Evolutionary conservation across 1,140 invertebrate genomes (phyloP).

Genomic region (Streblospio benedicti): DNA sequence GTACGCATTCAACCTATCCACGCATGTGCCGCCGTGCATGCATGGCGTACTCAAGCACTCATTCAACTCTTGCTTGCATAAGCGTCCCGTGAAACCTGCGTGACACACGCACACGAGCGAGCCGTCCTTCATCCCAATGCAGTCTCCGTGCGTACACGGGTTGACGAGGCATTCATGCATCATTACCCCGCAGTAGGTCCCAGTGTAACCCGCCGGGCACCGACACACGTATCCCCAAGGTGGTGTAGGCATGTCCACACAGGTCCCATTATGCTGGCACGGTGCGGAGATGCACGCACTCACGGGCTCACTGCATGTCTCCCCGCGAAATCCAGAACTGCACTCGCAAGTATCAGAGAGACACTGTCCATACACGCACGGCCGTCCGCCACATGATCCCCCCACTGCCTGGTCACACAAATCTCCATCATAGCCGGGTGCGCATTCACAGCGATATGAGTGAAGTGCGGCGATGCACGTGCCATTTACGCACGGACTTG

Average conservation of each 20-base stretch:
- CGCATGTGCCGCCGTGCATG: slow-evolving; percentile 19
- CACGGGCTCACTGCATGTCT: not conserved
- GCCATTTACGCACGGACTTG: slow-evolving; percentile 45
- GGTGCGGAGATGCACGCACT: not conserved
- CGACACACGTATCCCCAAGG: slow-evolving; percentile 7
- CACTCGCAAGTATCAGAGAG: too few species aligned
- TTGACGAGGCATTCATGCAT: slow-evolving; percentile 15
- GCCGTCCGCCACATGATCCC: too few species aligned
- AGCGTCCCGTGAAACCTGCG: slow-evolving; percentile 32
- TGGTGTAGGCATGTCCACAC: not conserved
- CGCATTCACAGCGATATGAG: too few species aligned
- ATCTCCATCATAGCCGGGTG: too few species aligned
- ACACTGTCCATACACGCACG: too few species aligned
- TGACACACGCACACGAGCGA: slow-evolving; percentile 57
- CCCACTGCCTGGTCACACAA: too few species aligned
- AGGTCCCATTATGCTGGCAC: not conserved
- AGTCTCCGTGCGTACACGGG: slow-evolving; percentile 21
- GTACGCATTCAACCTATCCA: slow-evolving; percentile 44
- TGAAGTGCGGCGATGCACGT: not conserved
- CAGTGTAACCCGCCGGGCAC: not conserved
- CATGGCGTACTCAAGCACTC: slow-evolving; percentile 22
- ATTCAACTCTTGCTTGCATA: slow-evolving; percentile 50
- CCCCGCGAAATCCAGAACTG: not conserved
- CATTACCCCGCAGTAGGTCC: not conserved
- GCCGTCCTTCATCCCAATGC: not conserved